Evolutionary conservation across 2,888 invertebrate genomes (phyloP).

Genomic region (Congeria kusceri): DNA sequence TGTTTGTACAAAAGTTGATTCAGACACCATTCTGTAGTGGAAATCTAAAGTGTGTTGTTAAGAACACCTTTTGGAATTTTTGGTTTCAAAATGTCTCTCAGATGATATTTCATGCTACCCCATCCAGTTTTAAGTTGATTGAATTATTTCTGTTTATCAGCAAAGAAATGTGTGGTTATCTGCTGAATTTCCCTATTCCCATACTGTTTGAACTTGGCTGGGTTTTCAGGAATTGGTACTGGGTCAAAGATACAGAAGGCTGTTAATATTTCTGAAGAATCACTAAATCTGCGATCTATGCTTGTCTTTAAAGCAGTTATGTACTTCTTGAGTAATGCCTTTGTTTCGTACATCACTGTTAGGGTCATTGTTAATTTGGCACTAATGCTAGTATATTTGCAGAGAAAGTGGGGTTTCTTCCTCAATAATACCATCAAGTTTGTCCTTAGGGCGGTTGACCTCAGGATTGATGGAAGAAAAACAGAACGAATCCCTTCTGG

Average conservation of each 20-base stretch:
- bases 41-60: not conserved
- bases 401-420: slow-evolving; percentile 14
- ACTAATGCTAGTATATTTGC: slow-evolving; percentile 5
- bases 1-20: too few relatives aligned
- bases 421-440: too few relatives aligned
- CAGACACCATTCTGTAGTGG: slow-evolving; percentile 25
- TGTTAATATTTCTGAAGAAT: too few relatives aligned
- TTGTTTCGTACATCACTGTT: slow-evolving; percentile 18
- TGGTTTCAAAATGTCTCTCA: too few relatives aligned
- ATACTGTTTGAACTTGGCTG: too few relatives aligned
- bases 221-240: too few relatives aligned
- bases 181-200: slow-evolving; percentile 10
- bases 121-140: slow-evolving; percentile 33
- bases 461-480: too few relatives aligned
- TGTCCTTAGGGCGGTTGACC: too few relatives aligned
- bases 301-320: slow-evolving; percentile 37
- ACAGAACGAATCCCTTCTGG: too few relatives aligned
- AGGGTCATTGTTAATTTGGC: too few relatives aligned
- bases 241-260: too few relatives aligned
- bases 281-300: slow-evolving; percentile 36
- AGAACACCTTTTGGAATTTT: too few relatives aligned
- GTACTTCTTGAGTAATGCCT: slow-evolving; percentile 28
- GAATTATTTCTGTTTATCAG: slow-evolving; percentile 1
- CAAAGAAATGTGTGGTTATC: slow-evolving; percentile 35
- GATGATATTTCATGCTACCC: slow-evolving; percentile 12